phyloP scores from a whole-genome alignment of 2,888 invertebrate genomes.

The Panopea generosa region DNA sequence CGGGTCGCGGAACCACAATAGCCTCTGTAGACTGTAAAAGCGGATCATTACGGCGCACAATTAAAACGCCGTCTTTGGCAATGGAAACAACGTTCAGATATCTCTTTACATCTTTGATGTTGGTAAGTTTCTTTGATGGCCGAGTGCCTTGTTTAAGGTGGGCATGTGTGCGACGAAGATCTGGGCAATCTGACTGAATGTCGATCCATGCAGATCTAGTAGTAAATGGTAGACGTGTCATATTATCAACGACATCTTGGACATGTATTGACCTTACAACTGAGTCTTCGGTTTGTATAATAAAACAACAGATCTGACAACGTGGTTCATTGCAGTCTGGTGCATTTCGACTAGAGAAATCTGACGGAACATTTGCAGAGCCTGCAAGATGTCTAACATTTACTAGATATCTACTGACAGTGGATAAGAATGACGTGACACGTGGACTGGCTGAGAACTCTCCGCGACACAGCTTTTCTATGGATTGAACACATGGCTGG shows the following conservation, averaged over 20 bases:
- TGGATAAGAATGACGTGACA: slow-evolving; percentile 58
- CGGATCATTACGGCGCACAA: no score
- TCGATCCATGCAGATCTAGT: slow-evolving; percentile 57
- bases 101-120: no score
- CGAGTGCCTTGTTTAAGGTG: slow-evolving; percentile 59
- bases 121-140: no score
- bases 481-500: slow-evolving; percentile 65
- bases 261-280: no score
- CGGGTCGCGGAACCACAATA: slow-evolving; percentile 58
- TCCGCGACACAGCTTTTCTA: slow-evolving; percentile 59
- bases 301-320: slow-evolving; percentile 62
- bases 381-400: slow-evolving; percentile 28
- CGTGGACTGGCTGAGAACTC: slow-evolving; percentile 64
- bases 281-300: slow-evolving; percentile 49
- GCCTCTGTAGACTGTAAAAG: no score
- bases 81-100: no score
- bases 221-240: slow-evolving; percentile 44
- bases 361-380: slow-evolving; percentile 38
- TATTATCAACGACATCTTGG: slow-evolving; percentile 22
- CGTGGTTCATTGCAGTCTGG: slow-evolving; percentile 46
- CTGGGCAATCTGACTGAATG: no score
- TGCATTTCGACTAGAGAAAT: slow-evolving; percentile 60
- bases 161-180: slow-evolving; percentile 61
- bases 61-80: no score
- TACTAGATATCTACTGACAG: slow-evolving; percentile 47